Percentiles rank a stretch among this genome's conserved stretches.
phyloP scores from a whole-genome alignment of 2,113 vertebrate species.

The Ctenodactylus gundi region DNA sequence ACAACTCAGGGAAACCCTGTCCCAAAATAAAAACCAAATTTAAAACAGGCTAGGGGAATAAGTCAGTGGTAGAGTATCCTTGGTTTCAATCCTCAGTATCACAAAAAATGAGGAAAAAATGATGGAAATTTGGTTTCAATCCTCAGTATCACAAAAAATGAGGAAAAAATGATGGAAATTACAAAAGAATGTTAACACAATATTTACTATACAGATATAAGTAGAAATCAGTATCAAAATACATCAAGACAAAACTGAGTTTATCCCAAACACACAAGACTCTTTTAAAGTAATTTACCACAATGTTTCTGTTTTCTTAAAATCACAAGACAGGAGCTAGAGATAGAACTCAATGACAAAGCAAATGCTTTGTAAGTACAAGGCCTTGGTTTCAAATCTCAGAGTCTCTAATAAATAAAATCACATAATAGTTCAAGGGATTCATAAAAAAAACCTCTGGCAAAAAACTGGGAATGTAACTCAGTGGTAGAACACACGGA shows the following conservation, averaged over 20 bases:
- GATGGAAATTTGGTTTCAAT: not conserved
- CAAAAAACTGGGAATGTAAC: not conserved
- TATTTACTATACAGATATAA: not conserved
- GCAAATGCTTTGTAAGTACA: not conserved
- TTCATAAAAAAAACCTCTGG: not conserved
- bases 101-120: not conserved
- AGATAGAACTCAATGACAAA: not conserved
- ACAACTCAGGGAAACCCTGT: not conserved
- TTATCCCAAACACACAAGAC: not conserved
- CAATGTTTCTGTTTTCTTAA: not conserved
- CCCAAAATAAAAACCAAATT: not conserved
- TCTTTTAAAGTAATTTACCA: constrained; percentile 34
- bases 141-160: not conserved
- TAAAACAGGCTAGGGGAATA: not conserved
- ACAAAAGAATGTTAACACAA: too few species aligned
- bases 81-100: not conserved
- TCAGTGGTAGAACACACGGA: not conserved
- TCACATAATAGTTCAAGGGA: not conserved
- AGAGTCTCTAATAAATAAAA: not conserved
- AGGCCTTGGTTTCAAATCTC: not conserved
- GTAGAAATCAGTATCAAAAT: constrained; percentile 17
- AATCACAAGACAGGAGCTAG: not conserved
- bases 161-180: not conserved
- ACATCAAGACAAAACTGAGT: not conserved
- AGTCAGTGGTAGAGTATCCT: not conserved